Conservation (phyloP, 2,797 vertebrate genomes). For the Tenualosa ilisha region DNA sequence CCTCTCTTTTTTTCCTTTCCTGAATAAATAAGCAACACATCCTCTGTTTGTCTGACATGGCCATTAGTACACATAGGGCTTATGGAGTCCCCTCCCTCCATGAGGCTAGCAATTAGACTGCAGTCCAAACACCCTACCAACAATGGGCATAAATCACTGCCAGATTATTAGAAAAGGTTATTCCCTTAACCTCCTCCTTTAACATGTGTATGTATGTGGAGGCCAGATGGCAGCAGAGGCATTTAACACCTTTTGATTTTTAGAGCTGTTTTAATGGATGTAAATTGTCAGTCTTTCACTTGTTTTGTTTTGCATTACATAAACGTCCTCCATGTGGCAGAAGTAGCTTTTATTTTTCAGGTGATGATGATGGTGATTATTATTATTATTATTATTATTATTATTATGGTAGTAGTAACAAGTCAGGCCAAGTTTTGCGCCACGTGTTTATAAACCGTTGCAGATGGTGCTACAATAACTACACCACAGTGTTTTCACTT, state of each 20-base stretch:
- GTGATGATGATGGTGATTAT: background rate
- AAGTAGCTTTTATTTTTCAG: background rate
- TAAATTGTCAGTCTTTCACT: background rate
- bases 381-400: background rate
- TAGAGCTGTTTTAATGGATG: too few species aligned
- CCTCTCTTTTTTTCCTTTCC: too few species aligned
- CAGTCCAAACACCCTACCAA: background rate
- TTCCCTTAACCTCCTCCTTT: background rate
- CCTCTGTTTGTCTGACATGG: background rate
- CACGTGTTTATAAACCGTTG: background rate
- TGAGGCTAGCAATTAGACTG: background rate
- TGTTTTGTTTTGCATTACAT: background rate
- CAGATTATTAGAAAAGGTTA: background rate
- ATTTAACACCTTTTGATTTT: too few species aligned
- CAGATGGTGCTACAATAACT: background rate
- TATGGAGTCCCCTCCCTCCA: background rate
- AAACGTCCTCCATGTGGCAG: background rate
- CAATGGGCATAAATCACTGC: background rate
- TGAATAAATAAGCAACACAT: background rate
- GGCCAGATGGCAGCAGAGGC: background rate
- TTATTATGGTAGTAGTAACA: background rate
- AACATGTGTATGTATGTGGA: background rate
- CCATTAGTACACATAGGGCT: background rate
- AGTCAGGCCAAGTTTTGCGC: background rate
- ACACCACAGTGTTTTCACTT: background rate